Evolutionary conservation across 2,797 vertebrate species (phyloP), one percentile per base, ranked within the genome.

Genomic region (Etheostoma nigrum): DNA sequence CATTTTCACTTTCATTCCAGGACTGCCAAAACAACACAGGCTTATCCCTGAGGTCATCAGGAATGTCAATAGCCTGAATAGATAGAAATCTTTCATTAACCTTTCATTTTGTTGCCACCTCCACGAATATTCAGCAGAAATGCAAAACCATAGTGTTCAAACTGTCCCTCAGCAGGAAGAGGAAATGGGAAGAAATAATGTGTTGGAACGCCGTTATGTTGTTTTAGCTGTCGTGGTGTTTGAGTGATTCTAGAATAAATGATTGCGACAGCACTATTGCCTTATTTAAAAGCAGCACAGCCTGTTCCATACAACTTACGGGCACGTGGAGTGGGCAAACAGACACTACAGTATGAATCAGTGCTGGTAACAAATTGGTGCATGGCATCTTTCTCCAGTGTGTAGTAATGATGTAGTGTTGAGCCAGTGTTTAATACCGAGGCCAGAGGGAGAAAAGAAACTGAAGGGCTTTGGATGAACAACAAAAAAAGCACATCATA

Each of bases 81-180:
- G 90, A 93, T 88, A 79, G 42, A 78, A 79, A 89, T 89, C 82
- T 89, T 88, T 88, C 75, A 90, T 91, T 87, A 91, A 89, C 82
- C 67, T 88, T 89, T 86, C 55, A 64, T 88, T 86, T 82, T 67
- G 49, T 69, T 15, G 30, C 44, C 74, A 4, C 53, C 60, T 62
- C 73, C 45, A 49, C 63, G 13, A 79, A 86, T 78, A 77, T 86
- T 86, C 78, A 76, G 52, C 55, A 75, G 25, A 78, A 40, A 81
- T 74, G 70, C 72, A 78, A 73, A 82, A 67, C 33, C 23, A 27
- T 4, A 4, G 44, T 1, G 0, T 67, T 65, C 48, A 36, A 25
- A 75, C 49, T 63, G 64, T 70, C 66, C 52, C 66, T 63, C 62
- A 52, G 47, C 27, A n/a, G 64, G 12, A 61, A 71, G 16, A 36